Conservation (phyloP, 2,113 vertebrate genomes). For the Pteronura brasiliensis region DNA sequence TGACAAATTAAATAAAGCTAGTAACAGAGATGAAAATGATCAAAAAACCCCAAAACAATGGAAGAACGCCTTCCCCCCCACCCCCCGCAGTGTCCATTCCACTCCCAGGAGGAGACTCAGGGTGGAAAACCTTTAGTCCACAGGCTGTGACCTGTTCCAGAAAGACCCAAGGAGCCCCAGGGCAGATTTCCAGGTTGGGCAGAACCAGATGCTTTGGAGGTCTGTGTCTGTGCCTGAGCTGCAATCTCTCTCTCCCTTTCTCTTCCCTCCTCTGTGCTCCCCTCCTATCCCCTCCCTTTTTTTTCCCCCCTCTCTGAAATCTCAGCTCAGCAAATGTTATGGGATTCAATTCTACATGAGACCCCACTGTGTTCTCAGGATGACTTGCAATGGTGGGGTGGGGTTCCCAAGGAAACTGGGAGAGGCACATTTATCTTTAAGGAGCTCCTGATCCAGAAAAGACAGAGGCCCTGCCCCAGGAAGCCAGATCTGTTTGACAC, state of each 20-base stretch:
- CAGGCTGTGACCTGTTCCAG: not conserved
- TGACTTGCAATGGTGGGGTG: not conserved
- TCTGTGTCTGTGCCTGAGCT: not conserved
- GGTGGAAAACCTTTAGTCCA: not conserved
- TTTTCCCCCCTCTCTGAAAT: not conserved
- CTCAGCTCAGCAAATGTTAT: not conserved
- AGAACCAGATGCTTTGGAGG: not conserved
- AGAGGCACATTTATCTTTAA: not conserved
- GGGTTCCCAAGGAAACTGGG: not conserved
- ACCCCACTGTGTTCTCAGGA: not conserved
- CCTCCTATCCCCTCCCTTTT: too few species aligned
- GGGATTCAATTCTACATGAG: not conserved
- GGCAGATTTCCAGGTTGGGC: not conserved
- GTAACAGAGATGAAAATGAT: constrained; percentile 58
- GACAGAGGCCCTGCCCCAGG: not conserved
- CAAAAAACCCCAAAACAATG: constrained; percentile 35
- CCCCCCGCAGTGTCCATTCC: not conserved
- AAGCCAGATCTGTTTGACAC: not conserved
- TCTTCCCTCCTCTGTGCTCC: not conserved
- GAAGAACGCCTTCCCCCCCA: not conserved
- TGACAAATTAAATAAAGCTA: constrained; percentile 68
- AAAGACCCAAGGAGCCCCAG: not conserved
- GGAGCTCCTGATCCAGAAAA: not conserved
- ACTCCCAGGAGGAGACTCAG: not conserved
- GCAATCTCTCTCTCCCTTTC: not conserved